phyloP scores from a whole-genome alignment of 2,797 vertebrate species.

The Diceros bicornis region DNA sequence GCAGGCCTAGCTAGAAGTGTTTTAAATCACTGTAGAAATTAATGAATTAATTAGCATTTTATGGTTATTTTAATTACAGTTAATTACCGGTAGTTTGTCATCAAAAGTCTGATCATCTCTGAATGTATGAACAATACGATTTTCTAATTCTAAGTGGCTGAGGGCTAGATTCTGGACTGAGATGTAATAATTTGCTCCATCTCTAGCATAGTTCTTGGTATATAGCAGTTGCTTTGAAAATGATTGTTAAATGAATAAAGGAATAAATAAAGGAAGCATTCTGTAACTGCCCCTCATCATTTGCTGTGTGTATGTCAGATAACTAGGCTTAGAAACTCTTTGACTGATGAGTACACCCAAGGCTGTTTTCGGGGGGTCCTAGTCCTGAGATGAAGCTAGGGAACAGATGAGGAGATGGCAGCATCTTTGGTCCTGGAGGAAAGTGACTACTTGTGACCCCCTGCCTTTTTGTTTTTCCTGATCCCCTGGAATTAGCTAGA shows the following conservation, averaged over 20 bases:
- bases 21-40: slow-evolving; percentile 68
- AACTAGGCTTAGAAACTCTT: slow-evolving; percentile 27
- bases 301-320: background rate
- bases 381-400: slow-evolving; percentile 27
- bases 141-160: slow-evolving; percentile 12
- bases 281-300: background rate
- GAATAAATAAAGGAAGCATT: background rate
- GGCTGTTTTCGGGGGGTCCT: background rate
- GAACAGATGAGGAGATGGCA: background rate
- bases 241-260: slow-evolving; percentile 27
- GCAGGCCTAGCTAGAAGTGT: background rate
- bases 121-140: slow-evolving; percentile 38
- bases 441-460: background rate
- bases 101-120: slow-evolving; percentile 57
- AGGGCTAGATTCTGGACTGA: slow-evolving; percentile 46
- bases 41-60: slow-evolving; percentile 65
- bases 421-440: background rate
- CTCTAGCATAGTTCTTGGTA: slow-evolving; percentile 8
- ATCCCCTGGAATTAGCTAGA: background rate
- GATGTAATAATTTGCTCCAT: background rate
- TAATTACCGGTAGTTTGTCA: slow-evolving; percentile 49
- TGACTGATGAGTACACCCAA: background rate
- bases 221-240: slow-evolving; percentile 38
- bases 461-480: slow-evolving; percentile 11
- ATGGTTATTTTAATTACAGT: slow-evolving; percentile 65